Evolutionary conservation across 2,888 invertebrate genomes (phyloP), one percentile per base, ranked within the genome.

Genomic region (Chloroclysta siterata): DNA sequence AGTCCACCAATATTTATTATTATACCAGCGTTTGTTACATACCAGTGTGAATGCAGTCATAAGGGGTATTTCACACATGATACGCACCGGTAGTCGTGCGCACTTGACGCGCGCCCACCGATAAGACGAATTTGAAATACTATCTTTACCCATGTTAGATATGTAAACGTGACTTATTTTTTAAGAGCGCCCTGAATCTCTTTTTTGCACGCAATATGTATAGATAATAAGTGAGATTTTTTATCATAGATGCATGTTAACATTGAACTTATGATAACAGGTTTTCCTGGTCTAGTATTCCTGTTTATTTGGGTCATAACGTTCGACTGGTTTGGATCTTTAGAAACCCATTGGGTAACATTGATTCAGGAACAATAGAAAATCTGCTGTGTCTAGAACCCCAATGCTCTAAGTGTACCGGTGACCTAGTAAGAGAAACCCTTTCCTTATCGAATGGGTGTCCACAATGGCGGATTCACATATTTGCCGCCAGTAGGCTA

Each of bases 11-110:
- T n/a, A n/a, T n/a, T 22, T 22, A 22, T 22, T 22, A 22, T 22
- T 2, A 22, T 22, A 22, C 1, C 22, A 1, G 22, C 22, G 22
- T 33, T 22, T 29, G 68, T 72, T 61, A 65, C 66, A 29, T 13
- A 22, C 60, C 66, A 17, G 64, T 68, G 68, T 68, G 33, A 74
- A 54, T 60, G 63, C 46, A 48, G 51, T 60, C 68, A 54, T 74
- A 68, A 76, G 72, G 76, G 63, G 74, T 70, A 78, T 74, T 79
- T 77, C 76, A 79, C 78, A 81, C 78, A 75, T 77, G 81, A 76
- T 76, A 81, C 78, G 80, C 76, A 76, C 63, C 61, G 65, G 61
- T 66, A 65, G 55, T 65, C 75, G 72, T 74, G 76, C 76, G 70
- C 63, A 60, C 61, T 70, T 71, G 72, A 76, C 75, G 72, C 75